phyloP scores from a whole-genome alignment of 2,113 vertebrate species.

The Eidolon helvum region DNA sequence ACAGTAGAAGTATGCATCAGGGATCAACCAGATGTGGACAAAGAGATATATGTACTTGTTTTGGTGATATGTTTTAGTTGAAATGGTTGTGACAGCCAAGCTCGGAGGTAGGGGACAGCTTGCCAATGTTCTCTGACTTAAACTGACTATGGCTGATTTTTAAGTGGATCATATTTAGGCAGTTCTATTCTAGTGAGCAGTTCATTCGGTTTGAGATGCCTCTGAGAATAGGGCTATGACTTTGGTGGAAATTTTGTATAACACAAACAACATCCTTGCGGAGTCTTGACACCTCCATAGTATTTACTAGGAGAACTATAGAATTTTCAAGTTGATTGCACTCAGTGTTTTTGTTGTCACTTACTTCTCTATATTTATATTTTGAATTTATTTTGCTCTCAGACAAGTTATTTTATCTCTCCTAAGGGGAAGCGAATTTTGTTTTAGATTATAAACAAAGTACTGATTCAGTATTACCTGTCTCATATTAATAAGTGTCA shows the following conservation, averaged over 20 bases:
- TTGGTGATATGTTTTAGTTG: background rate
- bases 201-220: conserved; percentile 43
- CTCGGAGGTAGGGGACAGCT: background rate
- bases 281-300: background rate
- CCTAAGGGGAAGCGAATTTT: background rate
- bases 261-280: background rate
- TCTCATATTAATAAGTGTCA: background rate
- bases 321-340: background rate
- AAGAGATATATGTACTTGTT: background rate
- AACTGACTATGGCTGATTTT: background rate
- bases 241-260: conserved; percentile 21
- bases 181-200: background rate
- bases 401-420: background rate
- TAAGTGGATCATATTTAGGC: background rate
- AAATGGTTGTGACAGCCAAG: conserved; percentile 16
- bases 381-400: conserved; percentile 32
- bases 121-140: conserved; percentile 24
- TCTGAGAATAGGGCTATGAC: conserved; percentile 8
- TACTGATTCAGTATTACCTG: background rate
- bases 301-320: conserved; percentile 2
- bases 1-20: background rate
- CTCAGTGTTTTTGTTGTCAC: background rate
- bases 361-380: background rate
- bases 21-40: background rate
- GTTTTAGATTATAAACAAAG: background rate